Evolutionary conservation across 2,888 invertebrate genomes (phyloP).

Genomic region (Balanococcus diminutus): DNA sequence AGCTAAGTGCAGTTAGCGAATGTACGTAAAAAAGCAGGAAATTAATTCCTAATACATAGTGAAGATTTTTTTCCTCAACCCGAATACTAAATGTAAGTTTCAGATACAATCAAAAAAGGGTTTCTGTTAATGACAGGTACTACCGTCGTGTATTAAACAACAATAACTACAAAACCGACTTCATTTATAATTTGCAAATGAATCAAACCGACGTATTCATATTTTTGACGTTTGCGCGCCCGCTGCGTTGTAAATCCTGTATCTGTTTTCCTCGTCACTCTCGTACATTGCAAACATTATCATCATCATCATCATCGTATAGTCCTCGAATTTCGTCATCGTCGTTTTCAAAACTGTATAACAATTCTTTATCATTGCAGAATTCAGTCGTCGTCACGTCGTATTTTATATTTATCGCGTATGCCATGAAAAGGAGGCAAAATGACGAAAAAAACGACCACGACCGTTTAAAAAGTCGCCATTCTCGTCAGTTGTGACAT

Average conservation of each 20-base stretch:
- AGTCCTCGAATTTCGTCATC: no score
- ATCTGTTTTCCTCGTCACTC: not conserved
- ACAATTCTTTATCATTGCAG: not conserved
- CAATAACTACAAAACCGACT: conserved; percentile 18
- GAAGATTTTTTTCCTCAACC: not conserved
- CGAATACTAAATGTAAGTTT: conserved; percentile 1
- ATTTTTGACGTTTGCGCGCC: not conserved
- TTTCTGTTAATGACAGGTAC: conserved; percentile 13
- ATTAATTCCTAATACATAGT: conserved; percentile 21
- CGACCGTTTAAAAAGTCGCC: conserved; percentile 9
- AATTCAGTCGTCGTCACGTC: not conserved
- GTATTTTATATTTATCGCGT: not conserved
- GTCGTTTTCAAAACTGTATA: not conserved
- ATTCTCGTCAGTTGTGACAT: not conserved
- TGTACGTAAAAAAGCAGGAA: not conserved
- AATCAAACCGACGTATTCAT: conserved; percentile 6
- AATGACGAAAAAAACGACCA: not conserved
- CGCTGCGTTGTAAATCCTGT: not conserved
- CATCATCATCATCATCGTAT: not conserved
- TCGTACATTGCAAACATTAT: not conserved
- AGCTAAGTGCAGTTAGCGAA: not conserved
- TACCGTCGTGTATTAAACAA: conserved; percentile 20
- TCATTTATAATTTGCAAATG: conserved; percentile 17
- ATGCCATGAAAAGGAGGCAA: not conserved
- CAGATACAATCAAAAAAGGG: conserved; percentile 18